phyloP scores from a whole-genome alignment of 2,888 invertebrate genomes.

The Actias luna region DNA sequence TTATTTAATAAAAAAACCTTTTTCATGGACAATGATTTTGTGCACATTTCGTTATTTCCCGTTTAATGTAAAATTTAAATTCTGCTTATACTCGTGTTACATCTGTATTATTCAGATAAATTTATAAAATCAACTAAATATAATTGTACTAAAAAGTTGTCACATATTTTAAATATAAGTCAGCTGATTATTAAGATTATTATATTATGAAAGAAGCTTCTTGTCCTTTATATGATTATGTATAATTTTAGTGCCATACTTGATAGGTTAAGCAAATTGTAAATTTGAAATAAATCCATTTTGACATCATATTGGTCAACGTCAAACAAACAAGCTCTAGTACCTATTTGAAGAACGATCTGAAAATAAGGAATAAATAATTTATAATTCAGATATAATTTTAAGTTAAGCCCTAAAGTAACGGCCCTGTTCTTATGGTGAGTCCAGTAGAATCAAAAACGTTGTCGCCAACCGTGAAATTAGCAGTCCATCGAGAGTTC shows the following conservation, averaged over 20 bases:
- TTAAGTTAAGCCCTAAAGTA: background rate
- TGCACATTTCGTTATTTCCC: background rate
- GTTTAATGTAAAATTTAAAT: background rate
- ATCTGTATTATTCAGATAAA: background rate
- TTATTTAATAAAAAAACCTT: conserved; percentile 8
- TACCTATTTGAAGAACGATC: background rate
- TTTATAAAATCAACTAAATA: too few relatives aligned
- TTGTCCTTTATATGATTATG: background rate
- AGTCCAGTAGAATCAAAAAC: too few relatives aligned
- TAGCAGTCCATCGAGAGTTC: too few relatives aligned
- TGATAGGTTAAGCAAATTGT: too few relatives aligned
- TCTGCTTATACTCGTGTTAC: background rate
- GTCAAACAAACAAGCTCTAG: too few relatives aligned
- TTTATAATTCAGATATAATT: background rate
- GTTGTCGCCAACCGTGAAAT: too few relatives aligned
- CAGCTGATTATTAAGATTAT: too few relatives aligned
- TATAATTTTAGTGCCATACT: background rate
- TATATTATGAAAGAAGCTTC: background rate
- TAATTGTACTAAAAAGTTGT: too few relatives aligned
- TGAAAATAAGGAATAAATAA: background rate
- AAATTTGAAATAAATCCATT: background rate
- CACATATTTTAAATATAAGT: too few relatives aligned
- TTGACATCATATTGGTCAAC: background rate
- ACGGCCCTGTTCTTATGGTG: too few relatives aligned
- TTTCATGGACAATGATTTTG: background rate